Conservation (phyloP, 2,797 vertebrate species). For the Anguilla obscura region DNA sequence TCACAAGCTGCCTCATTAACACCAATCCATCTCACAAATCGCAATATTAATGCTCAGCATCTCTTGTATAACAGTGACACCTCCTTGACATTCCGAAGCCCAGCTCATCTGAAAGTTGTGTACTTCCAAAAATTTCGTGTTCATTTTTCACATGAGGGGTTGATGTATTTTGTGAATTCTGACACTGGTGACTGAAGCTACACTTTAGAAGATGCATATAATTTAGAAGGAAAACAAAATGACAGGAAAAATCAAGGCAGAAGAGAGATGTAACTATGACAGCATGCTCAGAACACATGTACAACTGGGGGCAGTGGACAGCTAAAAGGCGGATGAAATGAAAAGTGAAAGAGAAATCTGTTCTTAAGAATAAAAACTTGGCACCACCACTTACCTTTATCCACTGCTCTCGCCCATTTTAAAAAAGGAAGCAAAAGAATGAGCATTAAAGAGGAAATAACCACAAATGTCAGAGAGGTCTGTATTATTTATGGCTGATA, state of each 20-base stretch:
- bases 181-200: no score
- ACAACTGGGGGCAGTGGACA: no score
- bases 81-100: no score
- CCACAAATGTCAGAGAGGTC: no score
- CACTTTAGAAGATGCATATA: not conserved
- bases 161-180: no score
- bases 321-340: not conserved
- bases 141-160: no score
- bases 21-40: no score
- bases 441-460: constrained; percentile 18
- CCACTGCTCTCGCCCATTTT: constrained; percentile 83
- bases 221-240: not conserved
- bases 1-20: no score
- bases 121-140: no score
- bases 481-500: not conserved
- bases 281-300: not conserved
- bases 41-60: no score
- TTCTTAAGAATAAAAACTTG: not conserved
- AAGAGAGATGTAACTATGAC: not conserved
- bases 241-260: not conserved
- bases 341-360: not conserved
- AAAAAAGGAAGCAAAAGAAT: constrained; percentile 60
- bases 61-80: no score
- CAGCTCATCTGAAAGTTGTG: no score
- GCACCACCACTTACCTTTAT: constrained; percentile 86